Base-by-base conservation (phyloP, 2,113 vertebrate genomes). In the Ammodytes dubius region DNA sequence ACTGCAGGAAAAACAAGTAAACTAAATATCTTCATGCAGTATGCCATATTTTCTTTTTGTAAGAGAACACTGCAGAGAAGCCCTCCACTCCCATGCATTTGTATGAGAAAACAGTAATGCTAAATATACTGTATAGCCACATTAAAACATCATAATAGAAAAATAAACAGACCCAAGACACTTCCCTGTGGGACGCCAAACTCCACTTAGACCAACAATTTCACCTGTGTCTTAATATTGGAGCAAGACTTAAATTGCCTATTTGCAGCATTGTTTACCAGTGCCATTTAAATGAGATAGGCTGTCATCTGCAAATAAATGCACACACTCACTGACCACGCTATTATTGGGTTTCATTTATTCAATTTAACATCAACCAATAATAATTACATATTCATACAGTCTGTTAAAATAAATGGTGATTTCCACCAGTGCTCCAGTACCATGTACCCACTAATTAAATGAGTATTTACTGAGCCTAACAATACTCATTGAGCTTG, bases 291-390 rank as follows among this genome's bases (percentile, higher is more conserved):
- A 60, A 70, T 70, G 15, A 53, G 15, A 19, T 53, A n/a, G 56
- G 2, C 67, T 56, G 13, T 56, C 19, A 19, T 69, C 39, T 53
- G 19, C 35, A 61, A 47, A 49, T 57, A 15, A 70, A 54, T n/a
- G 13, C 14, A 54, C 13, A 61, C 60, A 58, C 27, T n/a, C 56
- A 81, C 94, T 95, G 95, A 96, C 96, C 95, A 96, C 93, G 94
- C 89, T 93, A 92, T 83, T 96, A 95, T 96, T 95, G 96, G 96
- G 95, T 97, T 96, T 95, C 95, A 96, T 97, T 97, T 27, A 27
- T 27, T 96, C 95, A 97, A 94, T 94, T 95, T 81, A 85, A 95
- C 91, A 96, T 95, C 27, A 96, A 95, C 95, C 94, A 90, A 90
- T 95, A 96, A 96, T 96, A 97, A 96, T 93, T 94, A 95, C 95